These are phyloP conservation scores for Oryctes rhinoceros DNA, from an alignment of 1,140 invertebrate genomes.

Conservation along the genomic window DNA sequence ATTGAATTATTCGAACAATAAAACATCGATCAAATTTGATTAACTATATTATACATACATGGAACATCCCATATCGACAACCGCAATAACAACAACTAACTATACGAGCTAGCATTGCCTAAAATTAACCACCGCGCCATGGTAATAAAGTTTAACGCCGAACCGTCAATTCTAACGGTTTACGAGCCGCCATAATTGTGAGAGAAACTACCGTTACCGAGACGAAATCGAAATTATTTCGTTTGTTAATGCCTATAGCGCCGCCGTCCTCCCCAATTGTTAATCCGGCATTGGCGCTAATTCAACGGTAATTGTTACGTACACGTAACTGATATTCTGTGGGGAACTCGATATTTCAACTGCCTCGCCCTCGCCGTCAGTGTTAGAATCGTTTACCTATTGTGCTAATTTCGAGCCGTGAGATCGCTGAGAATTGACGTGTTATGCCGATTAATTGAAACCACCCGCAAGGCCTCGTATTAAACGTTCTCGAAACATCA, in stretches of 20 bases:
- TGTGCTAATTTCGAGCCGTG: neutral
- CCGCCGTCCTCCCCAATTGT: neutral
- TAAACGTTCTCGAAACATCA: too few species aligned
- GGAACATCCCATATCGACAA: too few species aligned
- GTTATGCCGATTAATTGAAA: too few species aligned
- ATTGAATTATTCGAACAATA: too few species aligned
- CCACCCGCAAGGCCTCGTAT: too few species aligned
- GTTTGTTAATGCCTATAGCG: neutral
- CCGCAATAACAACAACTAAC: too few species aligned
- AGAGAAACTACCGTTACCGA: neutral
- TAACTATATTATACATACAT: too few species aligned
- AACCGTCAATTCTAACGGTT: constrained; percentile 3
- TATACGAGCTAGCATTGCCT: too few species aligned
- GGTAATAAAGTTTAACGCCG: neutral
- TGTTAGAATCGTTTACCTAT: neutral
- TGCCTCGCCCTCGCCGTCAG: neutral
- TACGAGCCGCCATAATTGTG: neutral
- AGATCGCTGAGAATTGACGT: neutral
- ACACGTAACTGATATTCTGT: neutral
- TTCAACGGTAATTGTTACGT: neutral
- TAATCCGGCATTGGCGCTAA: constrained; percentile 6
- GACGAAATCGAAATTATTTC: neutral
- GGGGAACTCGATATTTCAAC: neutral
- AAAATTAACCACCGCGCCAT: too few species aligned
- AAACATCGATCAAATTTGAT: too few species aligned